Evolutionary conservation across 2,113 vertebrate genomes (phyloP), one percentile per base, ranked within the genome.

Genomic region (Hippocampus comes): DNA sequence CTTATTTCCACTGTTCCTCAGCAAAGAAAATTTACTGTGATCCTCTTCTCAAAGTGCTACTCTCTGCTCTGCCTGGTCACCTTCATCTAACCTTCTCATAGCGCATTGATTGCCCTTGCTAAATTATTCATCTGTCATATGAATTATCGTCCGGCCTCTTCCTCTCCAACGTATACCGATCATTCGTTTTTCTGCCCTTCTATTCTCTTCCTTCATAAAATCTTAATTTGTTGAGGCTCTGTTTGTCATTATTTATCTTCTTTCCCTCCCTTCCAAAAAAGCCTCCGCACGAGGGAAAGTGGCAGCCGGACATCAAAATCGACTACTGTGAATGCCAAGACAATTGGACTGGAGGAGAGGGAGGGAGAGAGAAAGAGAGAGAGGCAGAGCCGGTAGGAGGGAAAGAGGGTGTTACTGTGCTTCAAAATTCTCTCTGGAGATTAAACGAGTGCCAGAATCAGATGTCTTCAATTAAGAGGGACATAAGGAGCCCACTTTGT

Each of bases 241-340:
- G 84, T 89, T 87, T 91, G 85, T 85, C 86, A 81, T 56, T 74
- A 60, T 88, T 80, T 83, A 75, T 85, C 60, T 63, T 77, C 74
- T 68, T 46, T 67, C 43, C 42, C 42, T 17, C 63, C 14, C 72
- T 75, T 74, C 64, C 25, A 59, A 59, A 82, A 81, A 67, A 42
- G 8, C 61, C 61, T 72, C 69, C 3, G 53, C 76, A 80, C 78
- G 48, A 27, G 27, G 73, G 67, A 67, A 83, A 65, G 68, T 74
- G 67, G 65, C 60, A 69, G 49, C 67, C 55, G 67, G 63, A 76
- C 42, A 48, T 74, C 72, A 72, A 73, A 72, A 55, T 63, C 23
- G 5, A 15, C 61, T 48, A n/a, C 63, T 70, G 59, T 63, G 14
- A 30, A 63, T 12, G 27, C 30, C 0, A 75, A 73, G 65, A 34